phyloP scores from a whole-genome alignment of 2,113 vertebrate species.

The Thamnophis sirtalis region DNA sequence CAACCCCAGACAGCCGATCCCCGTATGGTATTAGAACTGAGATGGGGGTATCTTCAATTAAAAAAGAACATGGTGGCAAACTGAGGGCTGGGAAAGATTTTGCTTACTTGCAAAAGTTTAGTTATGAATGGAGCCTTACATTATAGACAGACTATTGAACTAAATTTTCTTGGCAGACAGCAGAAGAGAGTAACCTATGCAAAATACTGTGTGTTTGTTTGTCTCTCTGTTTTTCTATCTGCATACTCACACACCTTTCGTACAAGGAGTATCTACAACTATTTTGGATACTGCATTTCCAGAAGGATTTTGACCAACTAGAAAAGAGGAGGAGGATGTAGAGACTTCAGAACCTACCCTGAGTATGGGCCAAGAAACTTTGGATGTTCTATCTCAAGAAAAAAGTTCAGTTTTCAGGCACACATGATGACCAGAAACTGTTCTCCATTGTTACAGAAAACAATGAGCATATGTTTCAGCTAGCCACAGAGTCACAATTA shows the following conservation, averaged over 20 bases:
- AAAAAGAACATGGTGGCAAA: neutral
- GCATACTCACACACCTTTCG: neutral
- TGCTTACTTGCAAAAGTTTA: neutral
- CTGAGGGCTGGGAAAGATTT: neutral
- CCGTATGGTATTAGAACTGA: too few species aligned
- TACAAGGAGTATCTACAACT: neutral
- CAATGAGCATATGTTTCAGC: neutral
- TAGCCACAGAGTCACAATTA: neutral
- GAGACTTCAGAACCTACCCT: neutral
- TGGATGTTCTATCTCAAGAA: neutral
- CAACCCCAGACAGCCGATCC: neutral
- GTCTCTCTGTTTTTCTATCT: neutral
- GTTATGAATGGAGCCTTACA: neutral
- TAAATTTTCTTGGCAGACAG: neutral
- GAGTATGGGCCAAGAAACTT: neutral
- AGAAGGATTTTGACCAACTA: neutral
- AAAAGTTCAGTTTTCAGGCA: neutral
- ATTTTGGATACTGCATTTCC: neutral
- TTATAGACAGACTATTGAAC: neutral
- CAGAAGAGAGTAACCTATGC: neutral
- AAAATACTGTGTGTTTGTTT: neutral
- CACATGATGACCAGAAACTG: neutral
- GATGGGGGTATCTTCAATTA: neutral
- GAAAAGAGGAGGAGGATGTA: neutral
- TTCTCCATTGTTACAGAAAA: neutral